A percentile compares a stretch with the other conserved stretches of the same genome.
phyloP scores from a whole-genome alignment of 2,113 vertebrate species.

The Hiodon tergisus region DNA sequence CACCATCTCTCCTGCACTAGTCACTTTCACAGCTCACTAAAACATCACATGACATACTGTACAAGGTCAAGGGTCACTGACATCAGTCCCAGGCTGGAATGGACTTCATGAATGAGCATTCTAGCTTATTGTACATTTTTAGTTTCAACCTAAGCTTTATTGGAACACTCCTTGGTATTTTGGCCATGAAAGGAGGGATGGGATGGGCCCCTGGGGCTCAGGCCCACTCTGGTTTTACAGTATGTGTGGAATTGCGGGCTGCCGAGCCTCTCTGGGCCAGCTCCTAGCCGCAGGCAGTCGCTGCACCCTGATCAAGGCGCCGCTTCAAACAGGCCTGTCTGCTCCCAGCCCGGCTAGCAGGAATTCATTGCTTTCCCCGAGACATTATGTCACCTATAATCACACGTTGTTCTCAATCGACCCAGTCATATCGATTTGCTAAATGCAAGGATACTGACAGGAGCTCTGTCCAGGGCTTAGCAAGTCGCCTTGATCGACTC shows the following conservation, averaged over 20 bases:
- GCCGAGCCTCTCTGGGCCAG: conserved; percentile 11
- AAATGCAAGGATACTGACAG: not conserved
- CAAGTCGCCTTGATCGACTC: not conserved
- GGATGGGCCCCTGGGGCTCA: conserved; percentile 13
- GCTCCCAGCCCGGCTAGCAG: conserved; percentile 17
- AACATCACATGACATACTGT: not conserved
- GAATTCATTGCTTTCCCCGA: conserved; percentile 54
- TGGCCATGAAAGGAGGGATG: not conserved
- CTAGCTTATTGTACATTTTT: not conserved
- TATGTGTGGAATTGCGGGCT: conserved; percentile 14
- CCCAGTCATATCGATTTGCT: conserved; percentile 1
- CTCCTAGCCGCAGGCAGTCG: conserved; percentile 33
- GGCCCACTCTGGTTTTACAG: conserved; percentile 20
- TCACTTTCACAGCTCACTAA: not conserved
- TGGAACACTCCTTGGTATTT: not conserved
- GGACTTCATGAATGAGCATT: not conserved
- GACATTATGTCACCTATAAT: conserved; percentile 37
- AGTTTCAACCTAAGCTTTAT: too few relatives aligned
- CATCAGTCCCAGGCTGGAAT: too few relatives aligned
- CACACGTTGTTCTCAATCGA: conserved; percentile 38
- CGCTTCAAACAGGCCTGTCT: conserved; percentile 8
- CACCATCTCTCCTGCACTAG: not conserved
- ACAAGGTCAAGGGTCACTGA: too few relatives aligned
- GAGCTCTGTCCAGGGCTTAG: not conserved
- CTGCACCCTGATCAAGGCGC: conserved; percentile 29